These are phyloP conservation scores for Polypedilum pembai DNA, from an alignment of 1,140 invertebrate genomes.

Conservation along the genomic window DNA sequence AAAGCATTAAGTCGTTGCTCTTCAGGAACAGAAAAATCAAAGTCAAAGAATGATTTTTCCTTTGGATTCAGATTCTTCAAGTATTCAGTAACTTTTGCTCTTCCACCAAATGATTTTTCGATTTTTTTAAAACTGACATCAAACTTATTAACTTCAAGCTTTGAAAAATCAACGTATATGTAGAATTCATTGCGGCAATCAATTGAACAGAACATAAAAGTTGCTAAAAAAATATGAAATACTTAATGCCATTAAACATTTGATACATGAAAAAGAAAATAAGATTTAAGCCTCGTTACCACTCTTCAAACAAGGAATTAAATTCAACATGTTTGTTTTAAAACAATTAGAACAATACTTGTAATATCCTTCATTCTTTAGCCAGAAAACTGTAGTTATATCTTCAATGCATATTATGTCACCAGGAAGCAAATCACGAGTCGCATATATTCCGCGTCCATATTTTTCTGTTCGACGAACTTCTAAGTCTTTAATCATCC, in stretches of 20 bases:
- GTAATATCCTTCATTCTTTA: constrained; percentile 33
- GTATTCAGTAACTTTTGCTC: too few relatives aligned
- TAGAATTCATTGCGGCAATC: too few relatives aligned
- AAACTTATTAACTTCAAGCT: too few relatives aligned
- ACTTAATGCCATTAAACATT: too few relatives aligned
- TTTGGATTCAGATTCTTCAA: too few relatives aligned
- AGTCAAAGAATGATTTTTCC: too few relatives aligned
- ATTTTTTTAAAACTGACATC: too few relatives aligned
- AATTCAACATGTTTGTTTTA: constrained; percentile 51
- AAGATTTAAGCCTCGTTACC: constrained; percentile 55
- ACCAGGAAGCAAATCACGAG: constrained; percentile 57
- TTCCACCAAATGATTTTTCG: too few relatives aligned
- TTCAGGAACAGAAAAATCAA: too few relatives aligned
- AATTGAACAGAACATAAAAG: neutral
- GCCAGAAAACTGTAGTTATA: constrained; percentile 42
- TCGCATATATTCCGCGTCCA: constrained; percentile 59
- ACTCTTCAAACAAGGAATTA: constrained; percentile 63
- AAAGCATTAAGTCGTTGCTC: too few relatives aligned
- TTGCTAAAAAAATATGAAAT: too few relatives aligned
- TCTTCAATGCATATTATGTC: constrained; percentile 71
- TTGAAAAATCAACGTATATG: too few relatives aligned
- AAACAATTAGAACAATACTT: constrained; percentile 75
- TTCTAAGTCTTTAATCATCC: constrained; percentile 53
- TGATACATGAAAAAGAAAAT: constrained; percentile 48
- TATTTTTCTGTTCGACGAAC: constrained; percentile 49